These are phyloP conservation scores for Oryzias javanicus DNA, from an alignment of 2,113 vertebrate genomes.

Conservation along the genomic window DNA sequence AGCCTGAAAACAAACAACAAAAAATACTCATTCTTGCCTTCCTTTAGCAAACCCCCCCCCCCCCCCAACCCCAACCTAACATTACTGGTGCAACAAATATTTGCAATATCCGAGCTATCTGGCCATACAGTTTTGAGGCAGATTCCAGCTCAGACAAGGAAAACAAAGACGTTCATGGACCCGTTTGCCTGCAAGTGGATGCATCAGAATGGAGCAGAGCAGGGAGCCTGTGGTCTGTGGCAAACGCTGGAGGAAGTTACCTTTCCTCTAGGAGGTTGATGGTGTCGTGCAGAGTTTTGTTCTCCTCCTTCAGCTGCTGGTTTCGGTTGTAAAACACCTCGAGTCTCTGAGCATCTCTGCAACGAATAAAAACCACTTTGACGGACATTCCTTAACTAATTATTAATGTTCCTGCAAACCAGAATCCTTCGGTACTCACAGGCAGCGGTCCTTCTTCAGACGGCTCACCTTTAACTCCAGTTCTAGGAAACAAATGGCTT, in stretches of 20 bases:
- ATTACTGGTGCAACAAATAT: too few relatives aligned
- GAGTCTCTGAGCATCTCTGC: slow-evolving; percentile 92
- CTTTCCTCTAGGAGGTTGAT: slow-evolving; percentile 88
- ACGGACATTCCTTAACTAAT: background rate
- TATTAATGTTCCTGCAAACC: background rate
- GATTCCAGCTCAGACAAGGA: too few relatives aligned
- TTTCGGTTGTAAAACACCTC: slow-evolving; percentile 92
- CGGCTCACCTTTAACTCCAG: slow-evolving; percentile 90
- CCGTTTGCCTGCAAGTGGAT: background rate
- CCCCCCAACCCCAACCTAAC: too few relatives aligned
- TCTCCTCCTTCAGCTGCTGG: slow-evolving; percentile 90
- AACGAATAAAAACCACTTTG: slow-evolving; percentile 43
- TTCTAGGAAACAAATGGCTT: slow-evolving; percentile 68
- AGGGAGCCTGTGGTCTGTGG: background rate
- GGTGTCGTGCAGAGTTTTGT: slow-evolving; percentile 87
- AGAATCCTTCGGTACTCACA: slow-evolving; percentile 81
- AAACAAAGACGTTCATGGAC: too few relatives aligned
- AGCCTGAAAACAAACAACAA: slow-evolving; percentile 72
- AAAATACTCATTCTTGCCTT: background rate
- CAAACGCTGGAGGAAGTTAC: slow-evolving; percentile 55
- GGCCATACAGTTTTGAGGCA: too few relatives aligned
- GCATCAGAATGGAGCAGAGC: background rate
- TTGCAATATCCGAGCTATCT: too few relatives aligned
- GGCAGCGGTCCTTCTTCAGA: slow-evolving; percentile 90
- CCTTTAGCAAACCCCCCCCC: background rate